Evolutionary conservation across 2,797 vertebrate genomes (phyloP).

Genomic region (Enteromius anoplus): DNA sequence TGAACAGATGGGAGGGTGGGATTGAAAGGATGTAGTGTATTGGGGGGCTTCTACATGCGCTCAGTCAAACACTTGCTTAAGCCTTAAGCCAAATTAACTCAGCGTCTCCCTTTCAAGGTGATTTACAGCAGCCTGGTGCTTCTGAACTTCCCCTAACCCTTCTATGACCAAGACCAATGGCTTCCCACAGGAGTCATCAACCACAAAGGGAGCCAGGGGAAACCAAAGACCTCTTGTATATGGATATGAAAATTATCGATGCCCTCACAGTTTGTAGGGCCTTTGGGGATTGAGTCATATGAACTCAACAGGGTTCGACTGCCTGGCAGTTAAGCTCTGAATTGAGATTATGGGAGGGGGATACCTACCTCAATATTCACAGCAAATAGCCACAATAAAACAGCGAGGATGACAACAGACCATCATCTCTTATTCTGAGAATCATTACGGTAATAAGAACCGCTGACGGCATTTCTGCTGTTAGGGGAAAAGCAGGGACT

Average conservation of each 20-base stretch:
- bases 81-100: constrained; percentile 42
- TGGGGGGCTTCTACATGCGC: not conserved
- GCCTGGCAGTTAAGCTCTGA: constrained; percentile 24
- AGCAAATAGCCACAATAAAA: constrained; percentile 44
- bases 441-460: constrained; percentile 40
- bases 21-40: constrained; percentile 7
- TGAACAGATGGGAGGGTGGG: constrained; percentile 35
- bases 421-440: constrained; percentile 27
- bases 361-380: constrained; percentile 1
- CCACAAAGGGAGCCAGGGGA: constrained; percentile 70
- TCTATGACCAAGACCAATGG: constrained; percentile 65
- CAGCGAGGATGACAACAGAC: constrained; percentile 14
- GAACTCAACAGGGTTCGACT: constrained; percentile 62
- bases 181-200: constrained; percentile 71
- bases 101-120: constrained; percentile 59
- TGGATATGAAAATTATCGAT: constrained; percentile 74
- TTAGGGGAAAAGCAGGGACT: not conserved
- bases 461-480: constrained; percentile 9
- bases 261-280: constrained; percentile 66
- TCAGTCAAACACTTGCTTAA: constrained; percentile 27
- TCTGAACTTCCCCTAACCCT: constrained; percentile 75
- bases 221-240: constrained; percentile 70
- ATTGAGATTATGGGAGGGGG: constrained; percentile 7
- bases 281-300: constrained; percentile 60
- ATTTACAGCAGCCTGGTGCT: constrained; percentile 69